Evolutionary conservation across 2,797 vertebrate genomes (phyloP), one percentile per base, ranked within the genome.

Genomic region (Sebastes diploproa): DNA sequence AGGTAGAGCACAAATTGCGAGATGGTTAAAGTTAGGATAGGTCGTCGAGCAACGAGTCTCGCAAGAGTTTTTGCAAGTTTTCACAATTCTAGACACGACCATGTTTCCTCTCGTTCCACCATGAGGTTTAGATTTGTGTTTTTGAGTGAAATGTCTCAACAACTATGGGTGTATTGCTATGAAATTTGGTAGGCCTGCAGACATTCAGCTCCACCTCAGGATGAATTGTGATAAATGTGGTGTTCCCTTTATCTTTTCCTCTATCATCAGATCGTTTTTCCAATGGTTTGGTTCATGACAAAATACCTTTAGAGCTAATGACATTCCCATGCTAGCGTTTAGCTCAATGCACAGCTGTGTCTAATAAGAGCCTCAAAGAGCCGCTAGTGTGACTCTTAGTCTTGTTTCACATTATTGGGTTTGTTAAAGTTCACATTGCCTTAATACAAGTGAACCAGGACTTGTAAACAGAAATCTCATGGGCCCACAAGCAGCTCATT

Each of bases 391-490:
- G 63, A 52, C 46, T 72, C 18, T 34, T 56, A 36, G 25, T 25
- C 30, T 56, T 25, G 58, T 38, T 66, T 77, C 65, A 80, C 55
- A 46, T 75, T 20, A 63, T 11, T 13, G 58, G 25, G 18, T 72
- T 64, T 77, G 64, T 77, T 77, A 38, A 58, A 59, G 36, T 65
- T 76, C 30, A 77, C n/a, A 20, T 54, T 30, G 68, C 20, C 55
- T 36, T n/a, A 72, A 77, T 58, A 77, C 63, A 79, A 69, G 54
- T 32, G 75, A 86, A 76, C 55, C 50, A 36, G 63, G 62, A 71
- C 59, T 58, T 73, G 23, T 76, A 82, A 82, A 90, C 77, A 75
- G 13, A 77, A 72, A 65, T 65, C 56, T 29, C 56, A 75, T 38
- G 56, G 13, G 63, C 74, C 71, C 61, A 50, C 62, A 79, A 72